phyloP scores from a whole-genome alignment of 2,888 invertebrate genomes.

The Cenopis cana region DNA sequence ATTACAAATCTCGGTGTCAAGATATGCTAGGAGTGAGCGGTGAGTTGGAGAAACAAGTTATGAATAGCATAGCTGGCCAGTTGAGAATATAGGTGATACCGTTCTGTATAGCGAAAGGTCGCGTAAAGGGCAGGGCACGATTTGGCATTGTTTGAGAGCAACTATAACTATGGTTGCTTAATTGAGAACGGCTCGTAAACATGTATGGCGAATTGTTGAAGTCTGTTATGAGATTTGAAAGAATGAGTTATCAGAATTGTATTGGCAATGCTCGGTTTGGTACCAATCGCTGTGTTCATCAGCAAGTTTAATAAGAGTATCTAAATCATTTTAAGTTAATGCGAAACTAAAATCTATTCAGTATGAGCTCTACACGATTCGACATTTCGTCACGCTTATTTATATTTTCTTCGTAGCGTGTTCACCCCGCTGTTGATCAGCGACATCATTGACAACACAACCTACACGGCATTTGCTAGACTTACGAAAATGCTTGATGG shows the following conservation, averaged over 20 bases:
- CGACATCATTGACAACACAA: conserved; percentile 22
- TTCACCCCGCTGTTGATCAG: conserved; percentile 18
- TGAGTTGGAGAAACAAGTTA: neutral
- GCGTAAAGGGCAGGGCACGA: conserved; percentile 69
- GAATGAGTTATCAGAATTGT: conserved; percentile 20
- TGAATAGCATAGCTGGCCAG: conserved; percentile 1
- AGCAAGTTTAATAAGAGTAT: too few species aligned
- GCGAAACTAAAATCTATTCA: neutral
- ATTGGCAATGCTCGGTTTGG: conserved; percentile 10
- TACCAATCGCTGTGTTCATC: neutral
- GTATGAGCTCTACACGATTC: neutral
- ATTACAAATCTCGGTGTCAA: neutral
- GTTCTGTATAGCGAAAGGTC: conserved; percentile 60
- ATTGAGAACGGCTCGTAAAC: conserved; percentile 34
- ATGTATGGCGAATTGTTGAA: conserved; percentile 38
- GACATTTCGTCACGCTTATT: conserved; percentile 5
- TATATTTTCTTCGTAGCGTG: conserved; percentile 7
- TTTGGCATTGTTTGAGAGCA: conserved; percentile 57
- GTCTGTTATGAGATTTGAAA: conserved; percentile 30
- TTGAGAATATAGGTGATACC: conserved; percentile 61
- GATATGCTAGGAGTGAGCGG: neutral
- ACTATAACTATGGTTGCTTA: conserved; percentile 45
- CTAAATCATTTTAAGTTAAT: neutral
- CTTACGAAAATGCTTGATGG: conserved; percentile 44
- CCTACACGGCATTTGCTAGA: conserved; percentile 37